Evolutionary conservation across 2,888 invertebrate genomes (phyloP), one percentile per base, ranked within the genome.

Genomic region (Buathra laborator): DNA sequence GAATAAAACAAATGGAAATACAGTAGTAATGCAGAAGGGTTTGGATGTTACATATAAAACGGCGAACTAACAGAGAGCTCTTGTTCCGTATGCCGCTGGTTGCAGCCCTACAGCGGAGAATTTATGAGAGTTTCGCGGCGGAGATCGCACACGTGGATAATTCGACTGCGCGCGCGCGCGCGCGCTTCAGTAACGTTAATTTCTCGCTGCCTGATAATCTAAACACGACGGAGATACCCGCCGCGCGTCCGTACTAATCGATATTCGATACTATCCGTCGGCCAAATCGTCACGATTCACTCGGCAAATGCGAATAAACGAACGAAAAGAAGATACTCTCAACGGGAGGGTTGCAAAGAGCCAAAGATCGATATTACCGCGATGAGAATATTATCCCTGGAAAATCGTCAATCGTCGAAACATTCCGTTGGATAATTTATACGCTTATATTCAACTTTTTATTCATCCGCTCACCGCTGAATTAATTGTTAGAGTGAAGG

Each of bases 261-360:
- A 87, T 87, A 85, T 83, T 86, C 87, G 75, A 86, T 80, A 76
- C 66, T 84, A 85, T 74, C 70, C 78, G 64, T 53, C 48, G 64
- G 70, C 80, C 51, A 82, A 86, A 86, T 84, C 64, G 85, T 85
- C 78, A 80, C 84, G 81, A 81, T 85, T 77, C 81, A 86, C 82
- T 86, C 76, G 85, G 64, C 74, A 10, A 43, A 59, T 37, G 67
- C 56, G 32, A 77, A 81, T 71, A 56, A 81, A 81, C 51, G 80
- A 44, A 48, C 12, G 75, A 81, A 84, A 59, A 75, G 24, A 66
- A 64, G 66, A 56, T 67, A 72, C 53, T 53, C 53, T 53, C 14
- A 12, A 19, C 16, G 48, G 37, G 37, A 37, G 37, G 46, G 29
- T 37, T 32, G 48, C 48, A 37, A 64, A 32, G 6, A 14, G 4